Conservation (phyloP, 2,113 vertebrate species). For the Pelodiscus sinensis region DNA sequence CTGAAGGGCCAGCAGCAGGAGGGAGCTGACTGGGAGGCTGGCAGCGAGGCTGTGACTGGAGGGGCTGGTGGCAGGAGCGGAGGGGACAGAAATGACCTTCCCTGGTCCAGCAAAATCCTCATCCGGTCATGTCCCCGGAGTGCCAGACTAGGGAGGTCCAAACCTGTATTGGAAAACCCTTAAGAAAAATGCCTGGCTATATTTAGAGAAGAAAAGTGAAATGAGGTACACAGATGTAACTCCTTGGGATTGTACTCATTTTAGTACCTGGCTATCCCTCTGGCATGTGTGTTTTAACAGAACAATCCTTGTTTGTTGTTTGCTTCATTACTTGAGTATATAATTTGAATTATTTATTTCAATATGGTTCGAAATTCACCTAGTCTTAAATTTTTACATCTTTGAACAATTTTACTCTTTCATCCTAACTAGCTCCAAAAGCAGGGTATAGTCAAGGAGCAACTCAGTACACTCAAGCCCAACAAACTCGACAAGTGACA, state of each 20-base stretch:
- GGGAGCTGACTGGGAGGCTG: too few species aligned
- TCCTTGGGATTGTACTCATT: neutral
- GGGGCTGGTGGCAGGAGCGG: too few species aligned
- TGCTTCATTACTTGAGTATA: neutral
- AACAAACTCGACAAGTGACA: conserved; percentile 96
- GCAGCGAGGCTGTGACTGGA: too few species aligned
- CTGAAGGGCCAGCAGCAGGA: too few species aligned
- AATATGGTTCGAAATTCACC: neutral
- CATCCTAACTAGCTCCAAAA: conserved; percentile 86
- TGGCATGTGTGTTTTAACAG: neutral
- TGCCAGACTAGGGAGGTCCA: too few species aligned
- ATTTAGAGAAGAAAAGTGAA: neutral
- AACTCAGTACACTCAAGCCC: conserved; percentile 94
- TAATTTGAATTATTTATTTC: neutral
- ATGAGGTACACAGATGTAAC: neutral
- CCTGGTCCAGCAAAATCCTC: too few species aligned
- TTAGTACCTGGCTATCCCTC: neutral
- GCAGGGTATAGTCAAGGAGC: conserved; percentile 94
- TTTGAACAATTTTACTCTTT: conserved; percentile 25
- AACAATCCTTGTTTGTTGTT: neutral
- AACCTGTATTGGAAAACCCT: neutral
- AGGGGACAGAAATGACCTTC: too few species aligned
- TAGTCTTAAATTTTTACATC: neutral
- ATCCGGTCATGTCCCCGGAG: too few species aligned
- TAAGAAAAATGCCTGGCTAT: neutral